Base-by-base conservation (phyloP, 2,113 vertebrate genomes). In the Genyomyrus donnyi region DNA sequence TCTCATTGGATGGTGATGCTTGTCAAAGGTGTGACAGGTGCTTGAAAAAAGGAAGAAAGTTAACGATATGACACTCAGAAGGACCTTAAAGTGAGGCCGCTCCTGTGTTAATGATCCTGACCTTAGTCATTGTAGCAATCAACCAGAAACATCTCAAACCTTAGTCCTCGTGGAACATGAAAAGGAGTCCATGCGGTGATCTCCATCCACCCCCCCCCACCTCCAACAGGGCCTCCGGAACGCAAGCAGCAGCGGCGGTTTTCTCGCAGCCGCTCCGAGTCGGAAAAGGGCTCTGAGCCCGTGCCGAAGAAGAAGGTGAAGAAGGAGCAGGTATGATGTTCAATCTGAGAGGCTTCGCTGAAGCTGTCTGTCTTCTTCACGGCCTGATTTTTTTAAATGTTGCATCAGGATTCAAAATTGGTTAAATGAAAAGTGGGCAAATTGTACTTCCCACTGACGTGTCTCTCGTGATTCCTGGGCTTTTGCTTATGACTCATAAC, bases 231-330 rank as follows among this genome's bases (percentile, higher is more conserved):
- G 70, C 96, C 96, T 94, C 94, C 95, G 95, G 98, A 99, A 96
- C 97, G 98, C 94, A 99, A 99, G 93, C 97, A 97, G 91, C 98
- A 99, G 95, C 96, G 98, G 92, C 96, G 98, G 92, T 99, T 97
- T 31, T 96, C 98, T 93, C 95, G 98, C 94, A 99, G 98, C 93
- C 97, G 98, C 91, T 99, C 98, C 15, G 98, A 99, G 95, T 99
- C 98, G 62, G 98, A 99, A 95, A 97, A 98, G 95, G 96, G 97
- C 92, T 94, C 95, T 0, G 98, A 99, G 93, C 97, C 96, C 89
- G 96, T 99, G 94, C 98, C 98, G 91, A 99, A 99, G 96, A 99
- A 99, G 97, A 99, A 99, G 96, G 97, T 98, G 95, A 99, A 99
- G 96, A 99, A 99, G 94, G 98, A 99, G 94, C 98, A 99, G 98